These are phyloP conservation scores for Apogon hyalosoma DNA, from an alignment of 2,797 vertebrate species.

Conservation along the genomic window DNA sequence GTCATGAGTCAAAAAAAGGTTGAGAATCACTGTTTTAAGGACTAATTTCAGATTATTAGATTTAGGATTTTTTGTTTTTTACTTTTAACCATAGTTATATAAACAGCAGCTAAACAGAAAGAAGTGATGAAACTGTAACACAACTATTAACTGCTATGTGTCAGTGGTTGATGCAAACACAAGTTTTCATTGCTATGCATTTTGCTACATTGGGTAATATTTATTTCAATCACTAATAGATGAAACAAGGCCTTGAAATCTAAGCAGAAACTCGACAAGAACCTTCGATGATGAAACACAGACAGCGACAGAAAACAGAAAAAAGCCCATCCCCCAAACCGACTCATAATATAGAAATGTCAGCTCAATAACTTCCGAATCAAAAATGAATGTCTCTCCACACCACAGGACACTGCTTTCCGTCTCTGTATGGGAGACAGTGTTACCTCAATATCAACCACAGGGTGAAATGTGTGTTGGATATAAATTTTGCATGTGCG, in stretches of 20 bases:
- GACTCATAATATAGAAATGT: constrained; percentile 51
- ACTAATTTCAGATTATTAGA: too few relatives aligned
- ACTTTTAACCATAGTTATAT: too few relatives aligned
- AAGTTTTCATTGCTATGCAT: too few relatives aligned
- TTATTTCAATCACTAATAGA: background rate
- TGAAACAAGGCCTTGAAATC: background rate
- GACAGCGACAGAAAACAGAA: background rate
- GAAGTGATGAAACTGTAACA: too few relatives aligned
- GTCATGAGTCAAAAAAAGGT: too few relatives aligned
- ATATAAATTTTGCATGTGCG: constrained; percentile 28
- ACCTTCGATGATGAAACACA: constrained; percentile 1
- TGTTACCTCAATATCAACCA: constrained; percentile 21
- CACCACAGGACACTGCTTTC: constrained; percentile 28
- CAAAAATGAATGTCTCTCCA: constrained; percentile 54
- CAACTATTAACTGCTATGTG: too few relatives aligned
- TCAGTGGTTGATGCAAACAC: too few relatives aligned
- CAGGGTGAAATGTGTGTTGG: constrained; percentile 33
- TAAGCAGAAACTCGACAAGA: constrained; percentile 8
- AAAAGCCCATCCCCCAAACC: constrained; percentile 17
- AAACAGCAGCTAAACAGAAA: too few relatives aligned
- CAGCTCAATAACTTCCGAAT: constrained; percentile 59
- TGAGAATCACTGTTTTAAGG: too few relatives aligned
- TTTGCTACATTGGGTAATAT: too few relatives aligned
- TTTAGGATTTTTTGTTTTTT: too few relatives aligned
- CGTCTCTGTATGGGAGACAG: constrained; percentile 26